Conservation (phyloP, 2,113 vertebrate genomes). For the Oreochromis aureus region DNA sequence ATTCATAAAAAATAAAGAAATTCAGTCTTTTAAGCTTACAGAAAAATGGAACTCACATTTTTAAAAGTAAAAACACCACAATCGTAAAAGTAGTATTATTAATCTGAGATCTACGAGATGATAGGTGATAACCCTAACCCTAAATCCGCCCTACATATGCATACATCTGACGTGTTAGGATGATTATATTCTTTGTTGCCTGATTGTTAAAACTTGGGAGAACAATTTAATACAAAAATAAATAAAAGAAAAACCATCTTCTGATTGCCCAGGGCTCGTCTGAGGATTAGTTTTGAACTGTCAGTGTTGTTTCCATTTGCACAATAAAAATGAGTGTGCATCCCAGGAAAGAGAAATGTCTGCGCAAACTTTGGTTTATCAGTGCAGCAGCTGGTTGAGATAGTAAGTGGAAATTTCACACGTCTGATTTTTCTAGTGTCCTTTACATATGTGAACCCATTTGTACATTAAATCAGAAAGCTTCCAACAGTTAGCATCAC, state of each 20-base stretch:
- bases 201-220: background rate
- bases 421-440: background rate
- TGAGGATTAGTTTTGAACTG: background rate
- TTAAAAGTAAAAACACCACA: too few relatives aligned
- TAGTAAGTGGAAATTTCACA: background rate
- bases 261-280: background rate
- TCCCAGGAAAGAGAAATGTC: background rate
- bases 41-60: background rate
- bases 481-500: background rate
- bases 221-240: background rate
- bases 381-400: background rate
- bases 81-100: background rate
- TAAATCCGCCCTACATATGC: background rate
- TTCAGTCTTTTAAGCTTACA: background rate
- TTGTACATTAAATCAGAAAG: background rate
- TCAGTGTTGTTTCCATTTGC: background rate
- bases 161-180: background rate
- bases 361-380: background rate
- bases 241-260: rapidly evolving
- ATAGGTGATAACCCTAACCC: background rate
- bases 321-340: background rate
- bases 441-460: background rate
- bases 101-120: background rate
- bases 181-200: background rate
- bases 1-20: background rate